Evolutionary conservation across 2,797 vertebrate genomes (phyloP), one percentile per base, ranked within the genome.

Genomic region (Pseudopleuronectes americanus): DNA sequence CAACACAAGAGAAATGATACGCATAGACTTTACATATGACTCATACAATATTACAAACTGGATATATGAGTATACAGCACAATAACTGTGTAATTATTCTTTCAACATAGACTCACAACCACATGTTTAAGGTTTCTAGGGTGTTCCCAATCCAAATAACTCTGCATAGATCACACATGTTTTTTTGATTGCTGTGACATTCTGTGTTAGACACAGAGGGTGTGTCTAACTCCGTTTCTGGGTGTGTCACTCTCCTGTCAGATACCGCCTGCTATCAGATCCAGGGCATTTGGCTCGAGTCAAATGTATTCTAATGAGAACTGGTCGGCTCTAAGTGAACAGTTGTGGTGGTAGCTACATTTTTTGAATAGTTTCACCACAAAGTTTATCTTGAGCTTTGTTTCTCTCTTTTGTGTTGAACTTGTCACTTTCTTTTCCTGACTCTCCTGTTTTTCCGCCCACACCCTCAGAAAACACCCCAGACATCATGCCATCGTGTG

Each of bases 181-280:
- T 16, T 54, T 47, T n/a, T 19, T 47, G 2, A 72, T n/a, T 51
- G 23, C 48, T 23, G 22, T n/a, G 61, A 66, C 31, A 48, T 38
- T 17, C 17, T 81, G 41, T n/a, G 28, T 8, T n/a, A 38, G 41
- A 52, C 45, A 31, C n/a, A 51, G 19, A 47, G 16, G 16, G 41
- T 45, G 45, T 55, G 49, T 48, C 8, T 54, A 47, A 51, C 0
- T 24, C 14, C 45, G 8, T 38, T 6, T n/a, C 19, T 58, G 48
- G 58, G 43, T 48, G 73, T 79, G 69, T 56, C 52, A 33, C 17
- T 31, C 31, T 77, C 24, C 55, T 47, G 49, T 68, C 57, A 57
- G 41, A 75, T 49, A 66, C 56, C 2, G 1, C 2, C 60, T 38
- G 47, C 24, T 76, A 71, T 82, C 48, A 73, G 49, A 71, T 47